Conservation (phyloP, 2,797 vertebrate genomes). For the Lindbergichthys nudifrons region DNA sequence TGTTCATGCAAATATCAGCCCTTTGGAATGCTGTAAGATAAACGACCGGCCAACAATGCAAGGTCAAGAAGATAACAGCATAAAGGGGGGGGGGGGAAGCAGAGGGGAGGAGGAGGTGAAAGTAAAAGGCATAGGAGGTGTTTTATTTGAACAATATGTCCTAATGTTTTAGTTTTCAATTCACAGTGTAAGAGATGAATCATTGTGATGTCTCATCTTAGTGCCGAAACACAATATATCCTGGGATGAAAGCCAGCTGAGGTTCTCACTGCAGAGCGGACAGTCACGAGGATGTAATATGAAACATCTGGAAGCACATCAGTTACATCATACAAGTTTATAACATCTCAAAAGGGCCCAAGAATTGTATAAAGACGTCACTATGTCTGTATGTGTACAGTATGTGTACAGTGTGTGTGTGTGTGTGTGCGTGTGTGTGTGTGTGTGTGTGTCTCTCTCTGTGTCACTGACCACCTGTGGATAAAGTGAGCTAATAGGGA, state of each 20-base stretch:
- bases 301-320: conserved; percentile 60
- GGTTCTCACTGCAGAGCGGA: conserved; percentile 32
- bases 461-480: conserved; percentile 50
- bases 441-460: conserved; percentile 19
- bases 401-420: conserved; percentile 28
- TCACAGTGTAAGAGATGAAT: conserved; percentile 13
- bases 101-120: conserved; percentile 5
- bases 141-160: conserved; percentile 4
- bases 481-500: conserved; percentile 41
- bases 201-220: conserved; percentile 12
- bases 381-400: conserved; percentile 17
- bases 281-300: conserved; percentile 36
- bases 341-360: conserved; percentile 23
- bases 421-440: conserved; percentile 1
- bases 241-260: conserved; percentile 39
- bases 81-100: conserved; percentile 9
- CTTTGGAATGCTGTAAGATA: conserved; percentile 23
- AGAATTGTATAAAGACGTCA: conserved; percentile 27
- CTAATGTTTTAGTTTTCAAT: conserved; percentile 4
- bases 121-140: conserved; percentile 9
- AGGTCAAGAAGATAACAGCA: conserved; percentile 56
- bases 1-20: conserved; percentile 26
- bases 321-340: conserved; percentile 27
- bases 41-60: conserved; percentile 30
- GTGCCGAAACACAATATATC: background rate